Base-by-base conservation (phyloP, 2,797 vertebrate genomes). In the Pelodytes ibericus region DNA sequence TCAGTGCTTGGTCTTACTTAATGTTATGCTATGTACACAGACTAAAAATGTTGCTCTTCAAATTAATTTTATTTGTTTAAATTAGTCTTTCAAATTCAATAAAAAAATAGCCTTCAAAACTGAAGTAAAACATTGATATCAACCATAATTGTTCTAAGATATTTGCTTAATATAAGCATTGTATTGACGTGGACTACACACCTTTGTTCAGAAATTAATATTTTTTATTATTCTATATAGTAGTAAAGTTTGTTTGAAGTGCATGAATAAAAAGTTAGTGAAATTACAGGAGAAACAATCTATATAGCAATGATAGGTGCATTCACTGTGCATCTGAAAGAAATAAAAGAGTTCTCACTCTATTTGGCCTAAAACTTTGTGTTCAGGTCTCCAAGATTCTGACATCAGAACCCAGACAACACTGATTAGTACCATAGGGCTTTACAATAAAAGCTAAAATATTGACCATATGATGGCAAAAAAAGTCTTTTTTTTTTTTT, bases 401-500 rank as follows among this genome's bases (percentile, higher is more conserved):
- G 95, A 96, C 88, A 96, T 96, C 96, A 97, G 96, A 98, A 98
- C 93, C 94, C 91, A 92, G 94, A 95, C 94, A 96, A 96, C 94
- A 86, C 94, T 95, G 94, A 93, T 95, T 96, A 96, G 96, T 97
- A 98, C 94, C 94, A 92, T 96, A 97, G 96, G 97, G 97, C 95
- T 98, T 99, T 98, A 96, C 96, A 96, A 97, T 98, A 98, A 96
- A 96, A 96, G 96, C 95, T 93, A 93, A 93, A 92, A 96, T 96
- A 95, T 96, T 93, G 92, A 96, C 97, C 96, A 99, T 98, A 96
- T 97, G 95, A 98, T 99, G 97, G 97, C 97, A 94, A 97, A 96
- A 66, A 94, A 92, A 95, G 96, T 94, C 94, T 90, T 89, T 92
- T 92, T 94, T 93, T 90, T 89, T 92, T 92, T 94, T 93, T 89